Evolutionary conservation across 2,113 vertebrate genomes (phyloP).

Genomic region (Corythoichthys intestinalis): DNA sequence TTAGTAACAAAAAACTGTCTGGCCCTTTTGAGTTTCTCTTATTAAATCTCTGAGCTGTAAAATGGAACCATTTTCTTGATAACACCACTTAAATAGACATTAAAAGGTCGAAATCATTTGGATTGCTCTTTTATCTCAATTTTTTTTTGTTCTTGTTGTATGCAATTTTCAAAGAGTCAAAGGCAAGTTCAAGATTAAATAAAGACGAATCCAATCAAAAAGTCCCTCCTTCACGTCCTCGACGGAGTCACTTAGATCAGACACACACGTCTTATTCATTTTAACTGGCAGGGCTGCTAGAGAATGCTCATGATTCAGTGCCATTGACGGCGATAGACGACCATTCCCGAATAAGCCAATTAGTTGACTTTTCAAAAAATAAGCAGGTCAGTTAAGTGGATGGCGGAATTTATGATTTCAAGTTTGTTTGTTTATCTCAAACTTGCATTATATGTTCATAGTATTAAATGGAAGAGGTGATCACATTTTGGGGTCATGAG

Average conservation of each 20-base stretch:
- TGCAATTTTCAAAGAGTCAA: slow-evolving; percentile 7
- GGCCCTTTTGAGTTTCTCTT: slow-evolving; percentile 14
- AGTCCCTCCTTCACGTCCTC: background rate
- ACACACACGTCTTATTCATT: no score
- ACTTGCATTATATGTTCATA: no score
- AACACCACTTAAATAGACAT: slow-evolving; percentile 33
- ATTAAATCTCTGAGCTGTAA: slow-evolving; percentile 29
- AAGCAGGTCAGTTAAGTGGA: no score
- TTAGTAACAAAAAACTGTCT: slow-evolving; percentile 37
- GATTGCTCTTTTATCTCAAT: slow-evolving; percentile 9
- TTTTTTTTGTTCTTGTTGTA: slow-evolving; percentile 6
- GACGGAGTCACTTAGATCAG: background rate
- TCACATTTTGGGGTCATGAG: no score
- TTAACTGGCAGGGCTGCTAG: no score
- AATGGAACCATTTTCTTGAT: slow-evolving; percentile 43
- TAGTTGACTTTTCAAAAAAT: no score
- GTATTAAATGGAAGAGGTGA: no score
- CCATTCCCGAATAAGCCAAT: no score
- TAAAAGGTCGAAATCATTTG: slow-evolving; percentile 41
- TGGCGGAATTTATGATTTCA: no score
- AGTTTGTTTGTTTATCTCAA: no score
- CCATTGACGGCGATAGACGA: no score
- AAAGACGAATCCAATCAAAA: background rate
- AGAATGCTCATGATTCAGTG: no score
- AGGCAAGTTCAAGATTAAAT: background rate